These are phyloP conservation scores for Acronicta alni DNA, from an alignment of 2,888 invertebrate genomes.

Conservation along the genomic window DNA sequence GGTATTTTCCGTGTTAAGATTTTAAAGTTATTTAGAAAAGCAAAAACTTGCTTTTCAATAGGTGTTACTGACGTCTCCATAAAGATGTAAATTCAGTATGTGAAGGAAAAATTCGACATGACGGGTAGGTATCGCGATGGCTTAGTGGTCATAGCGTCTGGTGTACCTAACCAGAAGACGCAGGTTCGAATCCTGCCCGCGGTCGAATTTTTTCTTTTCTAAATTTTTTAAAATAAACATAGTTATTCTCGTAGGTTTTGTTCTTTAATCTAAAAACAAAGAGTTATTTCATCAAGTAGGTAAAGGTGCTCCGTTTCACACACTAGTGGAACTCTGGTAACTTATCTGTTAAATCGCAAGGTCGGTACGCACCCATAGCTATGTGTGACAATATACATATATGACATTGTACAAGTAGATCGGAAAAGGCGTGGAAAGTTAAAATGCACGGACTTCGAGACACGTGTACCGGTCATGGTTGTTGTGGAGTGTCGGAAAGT, in stretches of 20 bases:
- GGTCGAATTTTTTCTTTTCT: too few relatives aligned
- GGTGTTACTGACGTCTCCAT: too few relatives aligned
- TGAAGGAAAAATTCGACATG: too few relatives aligned
- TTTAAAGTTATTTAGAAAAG: too few relatives aligned
- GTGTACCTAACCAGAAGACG: too few relatives aligned
- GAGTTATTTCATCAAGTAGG: neutral
- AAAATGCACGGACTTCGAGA: constrained; percentile 26
- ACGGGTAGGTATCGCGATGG: too few relatives aligned
- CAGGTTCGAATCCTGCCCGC: too few relatives aligned
- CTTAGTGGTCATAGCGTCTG: too few relatives aligned
- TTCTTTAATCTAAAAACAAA: neutral
- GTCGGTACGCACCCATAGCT: constrained; percentile 36
- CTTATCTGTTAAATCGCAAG: constrained; percentile 48
- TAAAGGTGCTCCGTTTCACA: constrained; percentile 7
- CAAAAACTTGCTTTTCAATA: too few relatives aligned
- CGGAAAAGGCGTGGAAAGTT: constrained; percentile 56
- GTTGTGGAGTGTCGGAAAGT: neutral
- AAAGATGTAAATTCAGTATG: too few relatives aligned
- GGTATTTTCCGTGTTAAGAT: too few relatives aligned
- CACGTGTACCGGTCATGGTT: constrained; percentile 13
- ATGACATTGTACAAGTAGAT: constrained; percentile 47
- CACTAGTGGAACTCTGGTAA: constrained; percentile 7
- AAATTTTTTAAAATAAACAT: too few relatives aligned
- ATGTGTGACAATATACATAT: constrained; percentile 26
- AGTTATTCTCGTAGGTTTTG: neutral